Percentiles rank a stretch among this genome's conserved stretches.
Evolutionary conservation across 2,888 invertebrate genomes (phyloP).

Genomic region (Autographa pulchrina): DNA sequence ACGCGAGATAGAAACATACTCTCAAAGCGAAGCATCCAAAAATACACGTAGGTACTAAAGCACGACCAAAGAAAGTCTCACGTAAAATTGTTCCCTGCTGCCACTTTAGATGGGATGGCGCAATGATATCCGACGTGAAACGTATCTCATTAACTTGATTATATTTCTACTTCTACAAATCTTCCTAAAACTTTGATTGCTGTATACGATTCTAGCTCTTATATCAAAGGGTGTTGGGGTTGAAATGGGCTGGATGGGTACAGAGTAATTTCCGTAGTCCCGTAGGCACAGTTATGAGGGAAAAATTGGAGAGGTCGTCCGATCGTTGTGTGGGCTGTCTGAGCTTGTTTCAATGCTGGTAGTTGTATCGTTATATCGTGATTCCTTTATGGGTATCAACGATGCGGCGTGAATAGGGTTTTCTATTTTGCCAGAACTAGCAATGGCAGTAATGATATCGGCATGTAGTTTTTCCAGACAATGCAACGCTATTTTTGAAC

Average conservation of each 20-base stretch:
- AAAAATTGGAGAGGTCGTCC: slow-evolving; percentile 67
- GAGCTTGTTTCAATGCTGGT: slow-evolving; percentile 54
- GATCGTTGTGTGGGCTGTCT: slow-evolving; percentile 63
- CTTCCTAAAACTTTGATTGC: slow-evolving; percentile 30
- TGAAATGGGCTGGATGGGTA: slow-evolving; percentile 36
- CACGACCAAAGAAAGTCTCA: slow-evolving; percentile 30
- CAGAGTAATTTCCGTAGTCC: slow-evolving; percentile 62
- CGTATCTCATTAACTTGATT: slow-evolving; percentile 78
- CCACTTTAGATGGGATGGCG: slow-evolving; percentile 62
- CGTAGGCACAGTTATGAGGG: slow-evolving; percentile 65
- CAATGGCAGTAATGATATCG: not conserved
- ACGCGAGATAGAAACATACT: not conserved
- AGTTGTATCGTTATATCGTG: slow-evolving; percentile 48
- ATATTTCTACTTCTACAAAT: slow-evolving; percentile 68
- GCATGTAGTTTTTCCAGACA: not conserved
- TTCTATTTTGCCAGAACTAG: slow-evolving; percentile 10
- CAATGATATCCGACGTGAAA: slow-evolving; percentile 59
- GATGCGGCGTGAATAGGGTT: slow-evolving; percentile 33
- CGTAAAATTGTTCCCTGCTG: slow-evolving; percentile 59
- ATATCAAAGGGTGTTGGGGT: slow-evolving; percentile 12
- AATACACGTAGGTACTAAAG: slow-evolving; percentile 5
- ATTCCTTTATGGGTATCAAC: slow-evolving; percentile 44
- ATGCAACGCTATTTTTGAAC: not conserved
- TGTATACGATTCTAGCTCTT: slow-evolving; percentile 29
- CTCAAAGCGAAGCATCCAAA: not conserved